Evolutionary conservation across 1,140 invertebrate genomes (phyloP), one percentile per base, ranked within the genome.

Genomic region (Lepidurus packardi): DNA sequence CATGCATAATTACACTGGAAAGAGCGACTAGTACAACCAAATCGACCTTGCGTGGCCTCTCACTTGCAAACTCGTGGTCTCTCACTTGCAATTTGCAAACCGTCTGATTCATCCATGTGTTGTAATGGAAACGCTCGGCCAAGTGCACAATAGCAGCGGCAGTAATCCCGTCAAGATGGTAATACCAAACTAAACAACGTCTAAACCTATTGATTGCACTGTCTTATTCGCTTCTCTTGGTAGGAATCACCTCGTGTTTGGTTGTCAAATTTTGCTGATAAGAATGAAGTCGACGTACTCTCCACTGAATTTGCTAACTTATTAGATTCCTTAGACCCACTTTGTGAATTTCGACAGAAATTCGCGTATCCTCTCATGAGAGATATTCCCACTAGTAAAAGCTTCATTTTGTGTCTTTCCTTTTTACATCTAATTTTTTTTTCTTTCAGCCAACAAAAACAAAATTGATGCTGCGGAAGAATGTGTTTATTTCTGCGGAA

Each of bases 401-500:
- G 9, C 16, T 8, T 13, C 8, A 9, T 65, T 13, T 65, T 65
- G 13, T 65, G 16, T 9, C 1, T 65, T 65, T 65, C 13, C 4
- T 65, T 10, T 1, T 73, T 25, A 8, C 34, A 34, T 1, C 25
- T 34, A 34, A 34, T 3, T 3, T 7, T 43, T 10, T n/a, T 77
- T 41, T n/a, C 16, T 78, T 76, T 75, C 24, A 86, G 86, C 83
- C 79, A 85, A 86, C 77, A 76, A 79, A 43, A 81, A 76, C 42
- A 42, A 83, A n/a, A 83, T 85, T 3, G 80, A 86, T 13, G 42
- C 13, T 11, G 84, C 87, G 7, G 86, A 87, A 43, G 87, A 88
- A 21, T 86, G 86, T 82, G 83, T 89, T 10, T 89, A 89, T 82
- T 84, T 89, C 43, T 88, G 87, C 81, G 88, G 88, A 0, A 88